These are phyloP conservation scores for Siniperca knerii DNA, from an alignment of 2,113 vertebrate species.

Conservation along the genomic window DNA sequence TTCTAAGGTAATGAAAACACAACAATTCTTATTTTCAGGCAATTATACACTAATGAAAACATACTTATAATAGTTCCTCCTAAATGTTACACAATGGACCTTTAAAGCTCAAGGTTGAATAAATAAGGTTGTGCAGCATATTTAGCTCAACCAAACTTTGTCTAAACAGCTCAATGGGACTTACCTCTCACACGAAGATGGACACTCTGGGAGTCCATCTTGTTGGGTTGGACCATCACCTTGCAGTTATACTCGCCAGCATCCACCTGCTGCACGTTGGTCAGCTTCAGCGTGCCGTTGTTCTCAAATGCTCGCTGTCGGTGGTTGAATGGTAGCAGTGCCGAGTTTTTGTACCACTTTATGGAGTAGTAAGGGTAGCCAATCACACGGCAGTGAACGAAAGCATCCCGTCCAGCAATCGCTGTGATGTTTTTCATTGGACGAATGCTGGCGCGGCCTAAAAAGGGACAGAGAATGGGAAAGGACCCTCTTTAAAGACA, in stretches of 20 bases:
- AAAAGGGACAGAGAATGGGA: slow-evolving; percentile 74
- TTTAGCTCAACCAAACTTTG: background rate
- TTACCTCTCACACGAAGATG: slow-evolving; percentile 96
- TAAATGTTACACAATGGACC: too few species aligned
- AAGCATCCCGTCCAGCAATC: slow-evolving; percentile 95
- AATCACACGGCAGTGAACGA: slow-evolving; percentile 97
- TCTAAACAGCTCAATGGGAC: background rate
- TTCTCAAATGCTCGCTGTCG: slow-evolving; percentile 98
- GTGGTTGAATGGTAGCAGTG: slow-evolving; percentile 97
- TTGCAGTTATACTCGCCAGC: slow-evolving; percentile 98
- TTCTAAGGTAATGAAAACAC: too few species aligned
- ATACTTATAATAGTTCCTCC: too few species aligned
- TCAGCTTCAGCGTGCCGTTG: slow-evolving; percentile 96
- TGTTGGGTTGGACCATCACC: slow-evolving; percentile 95
- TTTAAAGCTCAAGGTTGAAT: background rate
- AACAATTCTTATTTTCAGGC: too few species aligned
- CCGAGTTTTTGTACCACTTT: slow-evolving; percentile 99
- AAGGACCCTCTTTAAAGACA: slow-evolving; percentile 82
- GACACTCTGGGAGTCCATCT: slow-evolving; percentile 96
- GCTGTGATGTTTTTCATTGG: slow-evolving; percentile 99
- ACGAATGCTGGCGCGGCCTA: slow-evolving; percentile 96
- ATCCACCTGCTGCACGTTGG: slow-evolving; percentile 95
- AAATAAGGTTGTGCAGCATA: background rate
- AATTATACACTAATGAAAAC: too few species aligned
- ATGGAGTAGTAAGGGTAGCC: slow-evolving; percentile 99